Conservation (phyloP, 2,113 vertebrate genomes). For the Vimba vimba region DNA sequence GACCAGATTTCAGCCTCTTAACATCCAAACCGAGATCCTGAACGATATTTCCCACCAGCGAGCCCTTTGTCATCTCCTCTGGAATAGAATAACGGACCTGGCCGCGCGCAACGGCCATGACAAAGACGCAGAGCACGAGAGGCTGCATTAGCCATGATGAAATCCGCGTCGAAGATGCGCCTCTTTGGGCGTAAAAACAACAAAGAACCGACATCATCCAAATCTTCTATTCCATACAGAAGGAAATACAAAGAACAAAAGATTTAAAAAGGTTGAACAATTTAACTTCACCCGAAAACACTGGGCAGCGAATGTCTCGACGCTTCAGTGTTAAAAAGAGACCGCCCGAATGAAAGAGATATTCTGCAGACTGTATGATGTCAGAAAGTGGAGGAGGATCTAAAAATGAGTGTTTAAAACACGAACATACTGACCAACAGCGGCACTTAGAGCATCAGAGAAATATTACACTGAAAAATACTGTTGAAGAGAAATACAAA, state of each 20-base stretch:
- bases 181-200: background rate
- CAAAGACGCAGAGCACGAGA: conserved; percentile 40
- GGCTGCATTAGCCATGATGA: conserved; percentile 7
- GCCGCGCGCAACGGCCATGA: conserved; percentile 19
- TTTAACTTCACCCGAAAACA: background rate
- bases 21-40: conserved; percentile 76
- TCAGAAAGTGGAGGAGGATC: conserved; percentile 32
- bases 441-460: conserved; percentile 83
- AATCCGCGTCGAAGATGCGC: background rate
- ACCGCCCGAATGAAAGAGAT: background rate
- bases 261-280: background rate
- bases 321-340: background rate
- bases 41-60: conserved; percentile 48
- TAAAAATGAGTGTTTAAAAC: background rate
- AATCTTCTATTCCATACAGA: background rate
- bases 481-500: background rate
- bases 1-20: conserved; percentile 69
- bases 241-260: background rate
- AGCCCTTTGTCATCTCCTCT: conserved; percentile 49
- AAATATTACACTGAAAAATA: conserved; percentile 70
- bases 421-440: conserved; percentile 80
- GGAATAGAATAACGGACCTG: conserved; percentile 55
- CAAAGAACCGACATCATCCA: background rate
- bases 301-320: background rate
- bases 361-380: conserved; percentile 10